Conservation (phyloP, 2,888 invertebrate species). For the Emesis furor region DNA sequence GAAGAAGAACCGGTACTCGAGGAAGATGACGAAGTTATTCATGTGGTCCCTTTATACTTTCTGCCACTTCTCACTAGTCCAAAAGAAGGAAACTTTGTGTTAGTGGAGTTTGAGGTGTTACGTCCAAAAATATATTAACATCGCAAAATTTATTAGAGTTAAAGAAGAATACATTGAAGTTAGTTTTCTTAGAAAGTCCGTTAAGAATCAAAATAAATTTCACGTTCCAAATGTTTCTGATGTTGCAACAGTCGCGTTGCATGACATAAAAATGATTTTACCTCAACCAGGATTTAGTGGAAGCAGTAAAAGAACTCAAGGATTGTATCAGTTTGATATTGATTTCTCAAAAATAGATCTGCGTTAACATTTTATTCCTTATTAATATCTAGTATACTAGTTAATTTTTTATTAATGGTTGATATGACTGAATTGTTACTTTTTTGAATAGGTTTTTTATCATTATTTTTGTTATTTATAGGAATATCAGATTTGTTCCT, state of each 20-base stretch:
- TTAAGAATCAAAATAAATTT: background rate
- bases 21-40: background rate
- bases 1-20: background rate
- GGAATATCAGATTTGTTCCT: too few species aligned
- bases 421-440: background rate
- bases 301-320: background rate
- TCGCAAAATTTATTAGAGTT: background rate
- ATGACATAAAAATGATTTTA: slow-evolving; percentile 7
- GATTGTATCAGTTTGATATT: background rate
- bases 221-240: background rate
- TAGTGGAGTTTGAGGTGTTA: background rate
- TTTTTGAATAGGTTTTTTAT: background rate
- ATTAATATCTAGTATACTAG: background rate
- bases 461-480: too few species aligned
- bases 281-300: background rate
- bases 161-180: background rate
- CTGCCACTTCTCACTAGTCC: background rate
- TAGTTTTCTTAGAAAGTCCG: background rate
- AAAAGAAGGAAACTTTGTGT: background rate
- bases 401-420: background rate
- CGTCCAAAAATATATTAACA: slow-evolving; percentile 2
- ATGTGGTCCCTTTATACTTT: background rate
- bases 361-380: background rate
- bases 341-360: background rate
- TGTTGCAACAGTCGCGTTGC: background rate